These are phyloP conservation scores for Anguilla japonica DNA, from an alignment of 2,113 vertebrate species.

Conservation along the genomic window DNA sequence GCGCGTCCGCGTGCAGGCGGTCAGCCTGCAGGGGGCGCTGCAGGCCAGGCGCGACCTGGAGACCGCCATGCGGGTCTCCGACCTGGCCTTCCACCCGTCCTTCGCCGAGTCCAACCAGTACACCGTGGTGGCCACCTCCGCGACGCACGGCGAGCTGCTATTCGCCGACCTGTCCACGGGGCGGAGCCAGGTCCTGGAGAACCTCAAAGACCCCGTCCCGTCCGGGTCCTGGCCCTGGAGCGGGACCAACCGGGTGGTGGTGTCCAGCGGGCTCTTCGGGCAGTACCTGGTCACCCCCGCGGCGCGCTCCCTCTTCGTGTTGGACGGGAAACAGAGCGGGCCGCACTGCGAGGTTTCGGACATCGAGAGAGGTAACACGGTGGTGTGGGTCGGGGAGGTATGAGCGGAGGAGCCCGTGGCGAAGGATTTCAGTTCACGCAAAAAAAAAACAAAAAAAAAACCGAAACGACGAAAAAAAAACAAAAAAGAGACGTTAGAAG, in stretches of 20 bases:
- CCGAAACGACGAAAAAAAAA: no score
- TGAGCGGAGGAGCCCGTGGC: slow-evolving; percentile 67
- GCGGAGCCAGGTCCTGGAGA: slow-evolving; percentile 69
- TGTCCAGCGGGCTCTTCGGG: slow-evolving; percentile 89
- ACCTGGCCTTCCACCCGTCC: slow-evolving; percentile 87
- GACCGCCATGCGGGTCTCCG: slow-evolving; percentile 67
- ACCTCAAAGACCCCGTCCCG: slow-evolving; percentile 77
- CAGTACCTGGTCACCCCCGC: slow-evolving; percentile 87
- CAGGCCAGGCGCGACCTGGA: slow-evolving; percentile 65
- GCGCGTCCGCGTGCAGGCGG: slow-evolving; percentile 77
- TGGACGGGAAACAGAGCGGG: slow-evolving; percentile 81
- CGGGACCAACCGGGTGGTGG: slow-evolving; percentile 76
- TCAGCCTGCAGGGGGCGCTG: slow-evolving; percentile 80
- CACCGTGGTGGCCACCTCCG: slow-evolving; percentile 76
- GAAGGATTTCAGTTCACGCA: slow-evolving; percentile 47
- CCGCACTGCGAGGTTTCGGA: slow-evolving; percentile 90
- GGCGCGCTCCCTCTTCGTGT: slow-evolving; percentile 83
- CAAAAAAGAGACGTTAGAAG: slow-evolving; percentile 53
- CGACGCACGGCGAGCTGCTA: slow-evolving; percentile 77
- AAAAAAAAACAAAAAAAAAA: slow-evolving; percentile 47
- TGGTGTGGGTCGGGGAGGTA: slow-evolving; percentile 95
- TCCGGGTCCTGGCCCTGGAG: slow-evolving; percentile 81
- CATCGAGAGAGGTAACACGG: slow-evolving; percentile 81
- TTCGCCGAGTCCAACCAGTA: slow-evolving; percentile 83
- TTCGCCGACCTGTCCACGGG: slow-evolving; percentile 84